Evolutionary conservation across 2,113 vertebrate genomes (phyloP).

Genomic region (Nibea albiflora): DNA sequence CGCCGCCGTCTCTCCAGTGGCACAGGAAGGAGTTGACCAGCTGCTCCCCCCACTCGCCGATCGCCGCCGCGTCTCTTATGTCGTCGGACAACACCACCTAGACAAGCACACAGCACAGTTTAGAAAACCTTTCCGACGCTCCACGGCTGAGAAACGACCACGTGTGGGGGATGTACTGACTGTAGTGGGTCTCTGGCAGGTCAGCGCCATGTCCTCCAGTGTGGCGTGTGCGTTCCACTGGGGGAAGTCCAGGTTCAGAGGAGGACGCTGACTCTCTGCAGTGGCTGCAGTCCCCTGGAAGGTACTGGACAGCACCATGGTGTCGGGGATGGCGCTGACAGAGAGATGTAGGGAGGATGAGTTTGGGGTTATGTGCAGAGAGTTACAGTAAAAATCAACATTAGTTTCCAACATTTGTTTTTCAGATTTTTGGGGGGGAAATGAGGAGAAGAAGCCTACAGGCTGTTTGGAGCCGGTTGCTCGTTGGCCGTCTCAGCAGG

Average conservation of each 20-base stretch:
- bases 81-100: constrained; percentile 76
- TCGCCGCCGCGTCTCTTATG: constrained; percentile 49
- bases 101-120: neutral
- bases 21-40: constrained; percentile 84
- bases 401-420: constrained; percentile 14
- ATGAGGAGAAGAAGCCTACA: constrained; percentile 45
- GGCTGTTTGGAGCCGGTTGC: constrained; percentile 13
- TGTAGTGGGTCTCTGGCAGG: constrained; percentile 67
- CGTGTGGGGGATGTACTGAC: constrained; percentile 49
- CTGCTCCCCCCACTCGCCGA: constrained; percentile 85
- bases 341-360: neutral
- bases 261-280: constrained; percentile 59
- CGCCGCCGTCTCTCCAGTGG: constrained; percentile 76
- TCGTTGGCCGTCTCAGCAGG: constrained; percentile 27
- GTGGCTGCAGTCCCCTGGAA: constrained; percentile 75
- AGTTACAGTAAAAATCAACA: constrained; percentile 13
- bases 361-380: neutral
- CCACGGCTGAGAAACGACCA: neutral
- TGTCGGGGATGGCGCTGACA: constrained; percentile 49
- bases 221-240: constrained; percentile 70
- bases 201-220: constrained; percentile 82
- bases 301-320: constrained; percentile 49
- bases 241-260: constrained; percentile 76
- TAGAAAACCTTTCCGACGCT: neutral
- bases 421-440: neutral